Base-by-base conservation (phyloP, 2,797 vertebrate genomes). In the Tapera naevia region DNA sequence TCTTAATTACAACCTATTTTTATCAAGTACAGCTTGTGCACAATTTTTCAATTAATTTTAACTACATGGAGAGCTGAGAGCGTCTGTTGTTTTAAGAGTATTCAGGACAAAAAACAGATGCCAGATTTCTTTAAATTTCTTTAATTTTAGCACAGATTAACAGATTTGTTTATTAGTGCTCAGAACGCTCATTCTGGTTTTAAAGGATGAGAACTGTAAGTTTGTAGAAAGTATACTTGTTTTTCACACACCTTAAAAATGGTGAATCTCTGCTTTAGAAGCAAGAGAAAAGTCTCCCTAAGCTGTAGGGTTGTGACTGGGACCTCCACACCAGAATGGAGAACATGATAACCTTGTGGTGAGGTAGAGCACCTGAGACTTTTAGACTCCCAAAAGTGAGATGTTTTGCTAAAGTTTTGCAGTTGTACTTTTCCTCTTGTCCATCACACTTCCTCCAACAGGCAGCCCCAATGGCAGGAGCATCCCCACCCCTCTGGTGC, bases 31-130 rank as follows among this genome's bases (percentile, higher is more conserved):
- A 93, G 43, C 67, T 82, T 89, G 60, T 76, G 28, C 39, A 73
- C 56, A 90, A 91, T 43, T 71, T 92, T 95, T 93, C 14, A 50
- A 70, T 87, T 88, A 80, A 85, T 95, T 95, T 66, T 90, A 73
- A 67, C 61, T 87, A 30, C 19, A 39, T 18, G 33, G 37, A 85
- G 37, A 84, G 23, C 88, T 57, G 67, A 70, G 35, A 87, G 43
- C 76, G 18, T 62, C 56, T 94, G 88, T 92, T 80, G 58, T 88
- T 96, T 95, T 85, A 80, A 70, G 90, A 82, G 87, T 76, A 74
- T 85, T 89, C 88, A 71, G 67, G 74, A 87, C 86, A 93, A 95
- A 90, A 93, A 93, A 94, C 60, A 92, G 90, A 86, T 90, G 64
- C 67, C 93, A 84, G 48, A 80, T 92, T 87, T 94, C 78, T 87